Conservation (phyloP, 2,888 invertebrate genomes). For the Coremacera marginata region DNA sequence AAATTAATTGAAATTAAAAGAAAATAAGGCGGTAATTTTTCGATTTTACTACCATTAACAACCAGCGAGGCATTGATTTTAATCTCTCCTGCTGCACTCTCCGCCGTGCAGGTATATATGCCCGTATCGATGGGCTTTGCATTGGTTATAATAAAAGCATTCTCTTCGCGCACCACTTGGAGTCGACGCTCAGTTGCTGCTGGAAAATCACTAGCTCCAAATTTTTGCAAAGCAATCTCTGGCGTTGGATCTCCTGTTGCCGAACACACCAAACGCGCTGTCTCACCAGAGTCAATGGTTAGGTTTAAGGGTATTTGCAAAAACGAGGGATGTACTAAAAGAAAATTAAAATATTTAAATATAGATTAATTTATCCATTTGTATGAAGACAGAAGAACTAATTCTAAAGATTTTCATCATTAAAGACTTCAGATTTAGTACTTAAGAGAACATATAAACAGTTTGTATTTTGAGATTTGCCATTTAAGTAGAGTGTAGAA, state of each 20-base stretch:
- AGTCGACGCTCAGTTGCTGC: conserved; percentile 93
- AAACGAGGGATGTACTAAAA: conserved; percentile 86
- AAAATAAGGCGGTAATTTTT: background rate
- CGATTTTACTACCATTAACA: conserved; percentile 71
- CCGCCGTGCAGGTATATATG: conserved; percentile 92
- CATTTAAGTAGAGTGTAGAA: too few relatives aligned
- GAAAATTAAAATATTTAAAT: conserved; percentile 39
- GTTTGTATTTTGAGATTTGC: too few relatives aligned
- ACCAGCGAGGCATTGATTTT: conserved; percentile 88
- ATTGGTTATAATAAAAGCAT: conserved; percentile 92
- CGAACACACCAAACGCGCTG: conserved; percentile 90
- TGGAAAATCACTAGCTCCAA: conserved; percentile 94
- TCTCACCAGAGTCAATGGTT: conserved; percentile 85
- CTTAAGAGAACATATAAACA: too few relatives aligned
- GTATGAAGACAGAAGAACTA: too few relatives aligned
- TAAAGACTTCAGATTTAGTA: too few relatives aligned
- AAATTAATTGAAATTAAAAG: background rate
- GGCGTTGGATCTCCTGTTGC: conserved; percentile 91
- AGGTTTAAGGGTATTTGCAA: conserved; percentile 87
- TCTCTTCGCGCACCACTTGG: conserved; percentile 92
- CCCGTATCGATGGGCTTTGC: conserved; percentile 91
- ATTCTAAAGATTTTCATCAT: too few relatives aligned
- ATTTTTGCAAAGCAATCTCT: conserved; percentile 91
- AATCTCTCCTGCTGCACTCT: conserved; percentile 89
- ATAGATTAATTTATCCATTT: too few relatives aligned